phyloP scores from a whole-genome alignment of 2,113 vertebrate species.

The Diadophis punctatus region DNA sequence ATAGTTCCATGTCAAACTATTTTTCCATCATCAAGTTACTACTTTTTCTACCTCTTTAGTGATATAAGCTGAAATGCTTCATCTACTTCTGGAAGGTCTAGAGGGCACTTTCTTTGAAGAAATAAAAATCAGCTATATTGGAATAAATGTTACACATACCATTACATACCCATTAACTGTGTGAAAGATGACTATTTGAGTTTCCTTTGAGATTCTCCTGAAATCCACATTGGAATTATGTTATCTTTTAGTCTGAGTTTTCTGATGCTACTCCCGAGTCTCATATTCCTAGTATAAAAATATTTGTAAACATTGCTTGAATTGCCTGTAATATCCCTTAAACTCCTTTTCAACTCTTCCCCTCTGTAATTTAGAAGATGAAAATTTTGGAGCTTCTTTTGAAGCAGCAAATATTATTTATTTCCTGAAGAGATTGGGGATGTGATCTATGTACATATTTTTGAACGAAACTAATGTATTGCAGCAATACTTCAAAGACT shows the following conservation, averaged over 20 bases:
- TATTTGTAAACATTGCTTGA: slow-evolving; percentile 3
- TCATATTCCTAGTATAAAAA: slow-evolving; percentile 16
- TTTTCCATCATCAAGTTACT: background rate
- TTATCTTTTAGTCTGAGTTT: slow-evolving; percentile 7
- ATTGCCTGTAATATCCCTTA: slow-evolving; percentile 3
- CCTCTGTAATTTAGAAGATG: background rate
- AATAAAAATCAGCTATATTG: background rate
- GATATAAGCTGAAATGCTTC: background rate
- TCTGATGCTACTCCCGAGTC: slow-evolving; percentile 8
- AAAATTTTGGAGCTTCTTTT: background rate
- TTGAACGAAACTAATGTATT: background rate
- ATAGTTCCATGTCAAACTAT: background rate
- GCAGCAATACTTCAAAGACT: background rate
- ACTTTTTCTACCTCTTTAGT: background rate
- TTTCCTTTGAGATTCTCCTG: slow-evolving; percentile 1
- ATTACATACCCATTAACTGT: slow-evolving; percentile 11
- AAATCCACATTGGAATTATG: background rate
- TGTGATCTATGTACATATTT: background rate
- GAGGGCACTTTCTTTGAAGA: background rate
- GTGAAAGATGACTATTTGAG: slow-evolving; percentile 11
- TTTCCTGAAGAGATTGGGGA: background rate
- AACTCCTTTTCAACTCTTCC: background rate
- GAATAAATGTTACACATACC: background rate
- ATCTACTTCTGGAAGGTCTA: background rate
- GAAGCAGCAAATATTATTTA: background rate